Conservation (phyloP, 2,113 vertebrate species). For the Epinephelus fuscoguttatus region DNA sequence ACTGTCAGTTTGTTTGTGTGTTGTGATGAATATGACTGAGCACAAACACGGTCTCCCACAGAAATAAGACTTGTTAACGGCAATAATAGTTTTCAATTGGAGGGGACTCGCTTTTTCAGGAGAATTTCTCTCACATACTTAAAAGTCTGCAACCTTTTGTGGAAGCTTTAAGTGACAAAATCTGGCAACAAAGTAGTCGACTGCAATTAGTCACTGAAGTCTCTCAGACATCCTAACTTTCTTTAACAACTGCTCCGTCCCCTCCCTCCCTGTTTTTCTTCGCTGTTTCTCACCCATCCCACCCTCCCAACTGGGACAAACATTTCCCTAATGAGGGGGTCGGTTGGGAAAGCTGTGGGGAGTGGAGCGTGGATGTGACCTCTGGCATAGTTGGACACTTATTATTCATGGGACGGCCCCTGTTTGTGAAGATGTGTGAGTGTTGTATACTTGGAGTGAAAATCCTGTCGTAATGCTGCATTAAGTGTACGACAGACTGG, state of each 20-base stretch:
- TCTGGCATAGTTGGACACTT: constrained; percentile 90
- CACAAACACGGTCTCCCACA: constrained; percentile 35
- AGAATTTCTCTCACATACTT: constrained; percentile 21
- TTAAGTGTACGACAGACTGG: background rate
- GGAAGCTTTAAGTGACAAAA: constrained; percentile 33
- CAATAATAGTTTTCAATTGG: constrained; percentile 19
- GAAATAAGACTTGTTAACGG: constrained; percentile 53
- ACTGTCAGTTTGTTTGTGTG: constrained; percentile 66
- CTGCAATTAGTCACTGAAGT: constrained; percentile 58
- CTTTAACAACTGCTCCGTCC: constrained; percentile 12
- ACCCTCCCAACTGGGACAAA: constrained; percentile 87
- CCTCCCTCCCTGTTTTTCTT: constrained; percentile 41
- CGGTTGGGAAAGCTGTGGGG: constrained; percentile 90
- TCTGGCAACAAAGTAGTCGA: constrained; percentile 43
- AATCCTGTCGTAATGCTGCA: background rate
- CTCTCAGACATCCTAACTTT: constrained; percentile 43
- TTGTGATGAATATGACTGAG: constrained; percentile 60
- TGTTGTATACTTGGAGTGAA: background rate
- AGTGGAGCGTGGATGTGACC: constrained; percentile 93
- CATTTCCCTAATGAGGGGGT: constrained; percentile 94
- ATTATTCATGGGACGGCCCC: constrained; percentile 90
- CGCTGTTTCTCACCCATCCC: constrained; percentile 68
- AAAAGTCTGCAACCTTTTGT: constrained; percentile 53
- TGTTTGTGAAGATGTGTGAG: constrained; percentile 78
- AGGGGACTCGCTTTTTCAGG: constrained; percentile 34